These are phyloP conservation scores for Ypsolopha scabrella DNA, from an alignment of 2,888 invertebrate genomes.

Conservation along the genomic window DNA sequence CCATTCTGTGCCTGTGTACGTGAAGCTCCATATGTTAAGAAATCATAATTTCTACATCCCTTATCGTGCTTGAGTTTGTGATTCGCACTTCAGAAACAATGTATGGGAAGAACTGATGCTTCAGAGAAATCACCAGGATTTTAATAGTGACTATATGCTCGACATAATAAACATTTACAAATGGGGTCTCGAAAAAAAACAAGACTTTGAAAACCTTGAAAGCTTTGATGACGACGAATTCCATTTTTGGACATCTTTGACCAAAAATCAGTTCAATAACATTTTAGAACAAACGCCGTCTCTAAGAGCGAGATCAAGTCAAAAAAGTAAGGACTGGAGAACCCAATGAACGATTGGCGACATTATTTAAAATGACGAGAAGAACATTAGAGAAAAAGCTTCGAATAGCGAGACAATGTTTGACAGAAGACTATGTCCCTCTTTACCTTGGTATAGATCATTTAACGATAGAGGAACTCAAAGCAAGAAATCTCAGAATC, in stretches of 20 bases:
- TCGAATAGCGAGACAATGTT: conserved; percentile 3
- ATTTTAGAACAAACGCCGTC: conserved; percentile 4
- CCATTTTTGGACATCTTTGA: conserved; percentile 2
- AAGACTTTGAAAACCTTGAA: conserved; percentile 6
- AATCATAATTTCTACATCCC: conserved; percentile 5
- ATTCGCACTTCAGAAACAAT: conserved; percentile 7
- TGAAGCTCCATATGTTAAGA: conserved; percentile 3
- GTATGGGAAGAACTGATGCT: conserved; percentile 8
- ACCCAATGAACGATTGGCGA: conserved; percentile 7
- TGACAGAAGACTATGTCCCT: conserved; percentile 3
- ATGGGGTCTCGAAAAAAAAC: conserved; percentile 3
- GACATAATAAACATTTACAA: conserved; percentile 4
- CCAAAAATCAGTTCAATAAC: conserved; percentile 4
- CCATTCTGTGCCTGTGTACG: conserved; percentile 2
- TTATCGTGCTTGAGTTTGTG: conserved; percentile 3
- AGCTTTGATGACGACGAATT: conserved; percentile 2
- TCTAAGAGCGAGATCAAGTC: conserved; percentile 1
- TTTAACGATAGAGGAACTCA: conserved; percentile 1
- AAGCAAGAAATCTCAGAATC: not conserved
- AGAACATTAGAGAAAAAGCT: conserved; percentile 1
- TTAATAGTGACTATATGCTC: conserved; percentile 3
- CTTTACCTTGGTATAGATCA: conserved; percentile 3
- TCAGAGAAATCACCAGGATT: conserved; percentile 9
- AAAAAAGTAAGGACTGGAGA: conserved; percentile 9
- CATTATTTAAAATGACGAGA: conserved; percentile 3